These are phyloP conservation scores for Gnathonemus echidnorhynchus DNA, from an alignment of 2,113 vertebrate genomes.

Conservation along the genomic window DNA sequence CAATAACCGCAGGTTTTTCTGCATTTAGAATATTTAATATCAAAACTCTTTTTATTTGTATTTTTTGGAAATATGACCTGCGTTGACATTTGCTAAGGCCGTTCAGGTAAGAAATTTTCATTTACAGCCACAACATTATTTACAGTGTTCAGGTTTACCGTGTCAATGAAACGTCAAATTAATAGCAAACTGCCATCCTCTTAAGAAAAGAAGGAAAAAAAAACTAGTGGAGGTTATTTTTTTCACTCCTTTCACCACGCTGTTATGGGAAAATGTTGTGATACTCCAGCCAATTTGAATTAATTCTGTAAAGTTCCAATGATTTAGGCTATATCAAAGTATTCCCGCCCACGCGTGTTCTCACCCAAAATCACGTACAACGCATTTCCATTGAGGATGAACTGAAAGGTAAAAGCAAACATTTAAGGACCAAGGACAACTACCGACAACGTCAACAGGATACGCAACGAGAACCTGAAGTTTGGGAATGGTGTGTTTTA, in stretches of 20 bases:
- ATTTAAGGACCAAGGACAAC: slow-evolving; percentile 60
- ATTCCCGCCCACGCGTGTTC: slow-evolving; percentile 1
- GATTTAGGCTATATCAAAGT: not conserved
- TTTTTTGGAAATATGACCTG: not conserved
- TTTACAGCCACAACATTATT: slow-evolving; percentile 2
- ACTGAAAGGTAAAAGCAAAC: not conserved
- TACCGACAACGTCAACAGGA: not conserved
- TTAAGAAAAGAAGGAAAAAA: not conserved
- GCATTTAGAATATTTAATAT: not conserved
- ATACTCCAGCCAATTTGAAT: not conserved
- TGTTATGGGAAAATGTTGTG: not conserved
- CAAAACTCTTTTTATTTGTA: not conserved
- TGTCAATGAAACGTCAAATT: not conserved
- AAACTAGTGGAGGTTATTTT: not conserved
- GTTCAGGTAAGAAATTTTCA: slow-evolving; percentile 1
- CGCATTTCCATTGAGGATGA: not conserved
- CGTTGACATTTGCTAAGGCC: slow-evolving; percentile 1
- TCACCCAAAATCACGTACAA: not conserved
- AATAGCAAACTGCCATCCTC: not conserved
- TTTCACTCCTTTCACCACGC: not conserved
- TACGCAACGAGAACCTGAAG: not conserved
- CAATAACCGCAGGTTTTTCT: not conserved
- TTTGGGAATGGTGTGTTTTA: not conserved
- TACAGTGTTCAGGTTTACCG: not conserved
- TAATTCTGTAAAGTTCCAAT: not conserved